Evolutionary conservation across 2,113 vertebrate genomes (phyloP), one percentile per base, ranked within the genome.

Genomic region (Hoplias malabaricus): DNA sequence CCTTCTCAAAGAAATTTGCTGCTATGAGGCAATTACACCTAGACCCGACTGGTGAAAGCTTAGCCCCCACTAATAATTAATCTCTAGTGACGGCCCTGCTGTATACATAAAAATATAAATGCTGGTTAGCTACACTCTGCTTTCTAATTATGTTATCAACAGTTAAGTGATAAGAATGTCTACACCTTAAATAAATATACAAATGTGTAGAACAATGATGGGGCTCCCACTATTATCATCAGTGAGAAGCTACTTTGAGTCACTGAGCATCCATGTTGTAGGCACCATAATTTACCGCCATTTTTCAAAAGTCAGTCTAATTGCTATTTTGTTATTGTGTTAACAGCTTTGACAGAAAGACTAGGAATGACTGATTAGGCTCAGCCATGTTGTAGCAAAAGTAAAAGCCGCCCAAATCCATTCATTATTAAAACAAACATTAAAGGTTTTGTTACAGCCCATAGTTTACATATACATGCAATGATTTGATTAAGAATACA

Each of bases 251-350:
- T 33, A 42, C 75, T 81, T 81, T 71, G 62, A 36, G 40, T 57
- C 34, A 56, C 53, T 34, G 33, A 48, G 69, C 48, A 75, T 27
- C 56, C 67, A 59, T 14, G 34, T 75, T 75, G 54, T 79, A 54
- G 31, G 48, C 66, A 21, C 10, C 50, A 25, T 90, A 91, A 91
- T 88, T 88, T 82, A 83, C 86, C 87, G 81, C 85, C 80, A 84
- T 88, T 89, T 89, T 33, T 78, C 79, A 83, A 88, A 88, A 91
- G 87, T 88, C 86, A 84, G 87, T 87, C 77, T 87, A 89, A 89
- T 87, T 87, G 87, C 86, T 87, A 88, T 89, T 89, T 85, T 70
- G 82, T 89, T 88, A 85, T 88, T 78, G 75, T 83, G 85, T 87
- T 89, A 88, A 89, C 85, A 84, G 86, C 80, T 73, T 79, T 50